A percentile compares a stretch with the other conserved stretches of the same genome.
These are phyloP conservation scores for Cremastinae sp. DNA, from an alignment of 2,888 invertebrate genomes.

Conservation along the genomic window DNA sequence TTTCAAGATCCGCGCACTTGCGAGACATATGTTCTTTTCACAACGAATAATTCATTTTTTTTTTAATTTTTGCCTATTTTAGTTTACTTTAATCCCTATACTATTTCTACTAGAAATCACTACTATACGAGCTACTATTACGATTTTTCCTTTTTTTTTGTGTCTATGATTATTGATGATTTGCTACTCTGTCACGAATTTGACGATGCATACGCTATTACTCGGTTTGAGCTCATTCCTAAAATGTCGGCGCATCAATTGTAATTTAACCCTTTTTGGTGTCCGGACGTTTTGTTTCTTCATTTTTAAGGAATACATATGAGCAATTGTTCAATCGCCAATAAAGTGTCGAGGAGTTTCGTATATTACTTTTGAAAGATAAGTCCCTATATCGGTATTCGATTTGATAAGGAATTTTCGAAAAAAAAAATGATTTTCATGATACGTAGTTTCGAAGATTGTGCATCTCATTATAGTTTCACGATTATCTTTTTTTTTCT, in stretches of 20 bases:
- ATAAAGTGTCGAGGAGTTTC: constrained; percentile 3
- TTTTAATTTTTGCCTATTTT: constrained; percentile 72
- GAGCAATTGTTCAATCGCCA: constrained; percentile 8
- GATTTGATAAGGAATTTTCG: neutral
- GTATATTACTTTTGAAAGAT: neutral
- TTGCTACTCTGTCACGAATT: constrained; percentile 66
- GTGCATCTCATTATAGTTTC: constrained; percentile 47
- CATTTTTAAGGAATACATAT: constrained; percentile 21
- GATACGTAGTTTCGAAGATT: constrained; percentile 7
- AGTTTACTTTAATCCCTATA: constrained; percentile 75
- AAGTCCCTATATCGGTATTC: too few species aligned
- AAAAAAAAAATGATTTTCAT: constrained; percentile 33
- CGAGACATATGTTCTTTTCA: constrained; percentile 74
- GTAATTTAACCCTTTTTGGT: constrained; percentile 60
- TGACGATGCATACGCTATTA: constrained; percentile 60
- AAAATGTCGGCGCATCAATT: constrained; percentile 49
- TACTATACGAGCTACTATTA: constrained; percentile 68
- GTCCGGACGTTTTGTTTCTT: constrained; percentile 52
- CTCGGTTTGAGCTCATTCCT: constrained; percentile 61
- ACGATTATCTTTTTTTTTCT: constrained; percentile 27
- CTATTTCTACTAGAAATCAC: constrained; percentile 65
- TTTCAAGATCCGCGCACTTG: constrained; percentile 66
- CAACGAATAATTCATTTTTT: constrained; percentile 72
- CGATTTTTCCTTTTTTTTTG: constrained; percentile 64
- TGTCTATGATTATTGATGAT: constrained; percentile 75